A percentile compares a stretch with the other conserved stretches of the same genome.
Evolutionary conservation across 2,888 invertebrate species (phyloP).

Genomic region (Sarcophaga variegata): DNA sequence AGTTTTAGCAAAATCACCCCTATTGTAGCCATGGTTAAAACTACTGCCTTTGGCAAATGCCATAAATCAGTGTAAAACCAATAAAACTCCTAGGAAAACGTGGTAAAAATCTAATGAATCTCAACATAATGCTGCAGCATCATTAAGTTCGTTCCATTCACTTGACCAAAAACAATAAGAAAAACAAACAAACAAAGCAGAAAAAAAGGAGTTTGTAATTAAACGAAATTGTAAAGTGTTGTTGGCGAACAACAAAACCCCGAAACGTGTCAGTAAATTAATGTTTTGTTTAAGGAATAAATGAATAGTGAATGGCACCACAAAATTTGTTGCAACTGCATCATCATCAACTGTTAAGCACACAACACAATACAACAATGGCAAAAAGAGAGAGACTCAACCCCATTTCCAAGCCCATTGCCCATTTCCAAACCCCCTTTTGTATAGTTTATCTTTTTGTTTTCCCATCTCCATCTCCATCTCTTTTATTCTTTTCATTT

Average conservation of each 20-base stretch:
- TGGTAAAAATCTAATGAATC: constrained; percentile 27
- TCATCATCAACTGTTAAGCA: not conserved
- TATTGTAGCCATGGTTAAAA: no score
- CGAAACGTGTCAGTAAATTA: constrained; percentile 66
- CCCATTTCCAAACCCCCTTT: not conserved
- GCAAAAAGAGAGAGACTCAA: constrained; percentile 30
- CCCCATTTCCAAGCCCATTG: not conserved
- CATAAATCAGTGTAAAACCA: not conserved
- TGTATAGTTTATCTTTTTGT: not conserved
- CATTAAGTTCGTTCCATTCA: not conserved
- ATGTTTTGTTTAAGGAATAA: constrained; percentile 49
- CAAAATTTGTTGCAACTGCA: constrained; percentile 31
- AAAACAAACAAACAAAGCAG: not conserved
- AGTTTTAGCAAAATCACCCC: no score
- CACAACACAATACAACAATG: constrained; percentile 8
- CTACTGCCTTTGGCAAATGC: not conserved
- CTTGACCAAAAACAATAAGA: not conserved
- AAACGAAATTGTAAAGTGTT: constrained; percentile 38
- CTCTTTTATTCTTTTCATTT: not conserved
- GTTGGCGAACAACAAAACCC: constrained; percentile 9
- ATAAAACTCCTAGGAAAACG: constrained; percentile 25
- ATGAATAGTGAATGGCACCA: constrained; percentile 18
- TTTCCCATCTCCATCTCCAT: no score
- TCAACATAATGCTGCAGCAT: constrained; percentile 20
- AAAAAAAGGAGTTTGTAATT: constrained; percentile 41